phyloP scores from a whole-genome alignment of 2,113 vertebrate species.

The Eidolon helvum region DNA sequence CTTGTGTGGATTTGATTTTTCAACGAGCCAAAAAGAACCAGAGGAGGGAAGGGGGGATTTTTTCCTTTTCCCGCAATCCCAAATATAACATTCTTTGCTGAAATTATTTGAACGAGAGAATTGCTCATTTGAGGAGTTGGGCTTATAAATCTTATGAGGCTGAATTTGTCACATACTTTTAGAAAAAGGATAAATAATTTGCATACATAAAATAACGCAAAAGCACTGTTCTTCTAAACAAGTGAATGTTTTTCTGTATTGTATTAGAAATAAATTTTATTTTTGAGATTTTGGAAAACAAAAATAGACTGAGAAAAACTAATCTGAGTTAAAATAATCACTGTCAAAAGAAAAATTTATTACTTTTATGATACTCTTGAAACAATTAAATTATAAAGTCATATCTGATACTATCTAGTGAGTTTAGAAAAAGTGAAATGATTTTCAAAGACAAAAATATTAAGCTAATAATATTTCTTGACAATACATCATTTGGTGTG shows the following conservation, averaged over 20 bases:
- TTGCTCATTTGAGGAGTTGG: neutral
- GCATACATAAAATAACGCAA: neutral
- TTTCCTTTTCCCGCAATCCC: neutral
- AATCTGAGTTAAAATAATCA: neutral
- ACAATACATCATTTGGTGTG: neutral
- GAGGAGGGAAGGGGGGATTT: neutral
- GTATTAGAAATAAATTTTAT: neutral
- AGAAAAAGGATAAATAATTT: neutral
- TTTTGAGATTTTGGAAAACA: slow-evolving; percentile 1
- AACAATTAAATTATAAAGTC: slow-evolving; percentile 36
- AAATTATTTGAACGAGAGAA: slow-evolving; percentile 18
- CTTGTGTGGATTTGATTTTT: neutral
- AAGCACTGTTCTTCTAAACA: neutral
- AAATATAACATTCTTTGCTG: neutral
- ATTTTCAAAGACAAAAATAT: slow-evolving; percentile 36
- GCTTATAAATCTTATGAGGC: neutral
- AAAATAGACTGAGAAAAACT: neutral
- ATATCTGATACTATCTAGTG: neutral
- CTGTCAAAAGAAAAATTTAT: neutral
- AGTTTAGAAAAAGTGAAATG: slow-evolving; percentile 7
- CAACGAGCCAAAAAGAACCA: neutral
- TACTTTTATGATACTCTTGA: neutral
- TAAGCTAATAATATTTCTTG: neutral
- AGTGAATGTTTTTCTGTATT: neutral
- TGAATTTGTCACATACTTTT: neutral